Conservation (phyloP, 1,140 invertebrate species). For the Zeugodacus cucurbitae region DNA sequence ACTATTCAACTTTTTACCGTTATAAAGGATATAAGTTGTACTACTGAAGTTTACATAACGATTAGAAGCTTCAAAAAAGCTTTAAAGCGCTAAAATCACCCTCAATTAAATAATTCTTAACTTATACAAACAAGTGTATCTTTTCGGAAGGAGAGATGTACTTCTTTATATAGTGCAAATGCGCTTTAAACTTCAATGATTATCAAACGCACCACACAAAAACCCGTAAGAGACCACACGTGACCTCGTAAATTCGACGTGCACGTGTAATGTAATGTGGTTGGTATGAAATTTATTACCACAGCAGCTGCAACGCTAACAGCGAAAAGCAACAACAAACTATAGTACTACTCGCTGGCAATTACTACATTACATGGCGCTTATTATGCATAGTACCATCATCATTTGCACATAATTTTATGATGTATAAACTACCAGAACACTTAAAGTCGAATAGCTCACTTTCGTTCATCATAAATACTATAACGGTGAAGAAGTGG, state of each 20-base stretch:
- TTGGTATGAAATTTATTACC: background rate
- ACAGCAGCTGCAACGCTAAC: background rate
- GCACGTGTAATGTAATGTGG: background rate
- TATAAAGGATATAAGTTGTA: too few relatives aligned
- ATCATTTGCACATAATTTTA: slow-evolving; percentile 32
- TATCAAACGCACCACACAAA: background rate
- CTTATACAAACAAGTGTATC: too few relatives aligned
- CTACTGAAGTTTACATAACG: too few relatives aligned
- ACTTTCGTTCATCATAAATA: background rate
- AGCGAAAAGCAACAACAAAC: background rate
- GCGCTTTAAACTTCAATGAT: background rate
- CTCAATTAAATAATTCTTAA: too few relatives aligned
- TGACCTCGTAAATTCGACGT: background rate
- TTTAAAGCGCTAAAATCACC: too few relatives aligned
- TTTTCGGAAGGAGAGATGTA: background rate
- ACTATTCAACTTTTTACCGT: too few relatives aligned
- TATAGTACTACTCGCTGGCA: background rate
- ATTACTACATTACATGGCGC: background rate
- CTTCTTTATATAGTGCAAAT: background rate
- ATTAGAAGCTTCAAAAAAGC: too few relatives aligned
- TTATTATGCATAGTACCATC: background rate
- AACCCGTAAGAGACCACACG: background rate
- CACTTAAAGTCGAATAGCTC: background rate
- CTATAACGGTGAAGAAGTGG: background rate
- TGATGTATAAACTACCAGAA: slow-evolving; percentile 26